Conservation (phyloP, 1,140 invertebrate genomes). For the Lepidurus apus region DNA sequence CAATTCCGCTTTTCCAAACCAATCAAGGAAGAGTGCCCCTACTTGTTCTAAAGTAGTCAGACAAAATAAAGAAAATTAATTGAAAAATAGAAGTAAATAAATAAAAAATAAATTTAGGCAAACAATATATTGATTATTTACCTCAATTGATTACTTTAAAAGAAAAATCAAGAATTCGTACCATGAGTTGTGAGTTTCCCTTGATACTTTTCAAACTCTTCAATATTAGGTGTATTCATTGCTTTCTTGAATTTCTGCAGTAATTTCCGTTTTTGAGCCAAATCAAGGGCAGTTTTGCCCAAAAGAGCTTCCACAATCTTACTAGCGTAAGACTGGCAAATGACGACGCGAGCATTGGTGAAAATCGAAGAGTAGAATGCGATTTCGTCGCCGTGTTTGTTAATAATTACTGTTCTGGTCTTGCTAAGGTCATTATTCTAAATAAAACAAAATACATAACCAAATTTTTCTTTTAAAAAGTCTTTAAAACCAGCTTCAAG, state of each 20-base stretch:
- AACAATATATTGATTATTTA: no score
- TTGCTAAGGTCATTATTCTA: not conserved
- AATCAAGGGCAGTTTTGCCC: not conserved
- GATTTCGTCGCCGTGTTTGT: not conserved
- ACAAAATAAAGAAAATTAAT: not conserved
- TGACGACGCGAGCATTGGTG: not conserved
- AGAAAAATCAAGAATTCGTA: not conserved
- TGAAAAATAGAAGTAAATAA: no score
- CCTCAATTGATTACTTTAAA: no score
- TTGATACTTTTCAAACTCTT: conserved; percentile 3
- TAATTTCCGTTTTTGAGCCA: not conserved
- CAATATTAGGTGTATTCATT: not conserved
- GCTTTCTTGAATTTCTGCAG: not conserved
- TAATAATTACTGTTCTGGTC: not conserved
- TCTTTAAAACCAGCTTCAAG: not conserved
- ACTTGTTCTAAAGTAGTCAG: not conserved
- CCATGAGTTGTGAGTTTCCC: not conserved
- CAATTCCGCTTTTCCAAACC: not conserved
- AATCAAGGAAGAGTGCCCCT: not conserved
- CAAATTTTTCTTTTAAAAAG: not conserved
- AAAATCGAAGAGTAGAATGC: not conserved
- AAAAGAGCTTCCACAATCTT: not conserved
- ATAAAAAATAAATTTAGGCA: no score
- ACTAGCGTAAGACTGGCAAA: not conserved
- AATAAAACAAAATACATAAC: not conserved